Conservation (phyloP, 2,888 invertebrate species). For the Drosophila prolongata region DNA sequence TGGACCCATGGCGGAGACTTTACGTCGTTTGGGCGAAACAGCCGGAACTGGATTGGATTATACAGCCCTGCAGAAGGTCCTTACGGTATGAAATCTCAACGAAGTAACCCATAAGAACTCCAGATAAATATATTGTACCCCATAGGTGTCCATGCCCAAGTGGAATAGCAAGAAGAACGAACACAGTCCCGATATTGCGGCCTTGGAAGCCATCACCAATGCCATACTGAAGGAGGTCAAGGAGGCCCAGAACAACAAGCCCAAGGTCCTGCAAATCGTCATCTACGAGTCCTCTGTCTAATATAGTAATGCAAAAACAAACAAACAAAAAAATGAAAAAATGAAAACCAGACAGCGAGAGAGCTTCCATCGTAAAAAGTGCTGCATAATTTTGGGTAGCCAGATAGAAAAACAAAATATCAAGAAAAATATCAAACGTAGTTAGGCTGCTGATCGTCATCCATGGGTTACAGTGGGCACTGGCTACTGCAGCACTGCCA, state of each 20-base stretch:
- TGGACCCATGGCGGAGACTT: slow-evolving; percentile 93
- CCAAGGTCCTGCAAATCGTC: slow-evolving; percentile 90
- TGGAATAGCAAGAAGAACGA: slow-evolving; percentile 85
- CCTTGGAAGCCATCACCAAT: slow-evolving; percentile 84
- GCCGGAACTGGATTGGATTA: slow-evolving; percentile 90
- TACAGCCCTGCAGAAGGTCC: slow-evolving; percentile 89
- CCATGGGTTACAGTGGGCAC: slow-evolving; percentile 24
- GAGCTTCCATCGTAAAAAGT: slow-evolving; percentile 26
- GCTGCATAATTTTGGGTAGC: slow-evolving; percentile 17
- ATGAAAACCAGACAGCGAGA: neutral
- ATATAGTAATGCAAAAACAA: neutral
- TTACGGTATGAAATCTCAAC: slow-evolving; percentile 86
- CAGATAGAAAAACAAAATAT: slow-evolving; percentile 13
- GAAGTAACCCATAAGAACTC: neutral
- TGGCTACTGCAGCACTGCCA: slow-evolving; percentile 33
- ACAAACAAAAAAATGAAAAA: neutral
- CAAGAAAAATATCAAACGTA: slow-evolving; percentile 39
- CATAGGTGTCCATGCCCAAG: slow-evolving; percentile 90
- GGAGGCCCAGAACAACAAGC: slow-evolving; percentile 85
- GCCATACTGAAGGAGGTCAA: slow-evolving; percentile 90
- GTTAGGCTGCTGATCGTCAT: slow-evolving; percentile 36
- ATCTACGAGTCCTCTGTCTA: slow-evolving; percentile 95
- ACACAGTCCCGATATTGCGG: slow-evolving; percentile 89
- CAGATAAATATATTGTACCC: neutral
- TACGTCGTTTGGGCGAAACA: slow-evolving; percentile 91